phyloP scores from a whole-genome alignment of 1,140 invertebrate genomes.

The Aphis craccivora region DNA sequence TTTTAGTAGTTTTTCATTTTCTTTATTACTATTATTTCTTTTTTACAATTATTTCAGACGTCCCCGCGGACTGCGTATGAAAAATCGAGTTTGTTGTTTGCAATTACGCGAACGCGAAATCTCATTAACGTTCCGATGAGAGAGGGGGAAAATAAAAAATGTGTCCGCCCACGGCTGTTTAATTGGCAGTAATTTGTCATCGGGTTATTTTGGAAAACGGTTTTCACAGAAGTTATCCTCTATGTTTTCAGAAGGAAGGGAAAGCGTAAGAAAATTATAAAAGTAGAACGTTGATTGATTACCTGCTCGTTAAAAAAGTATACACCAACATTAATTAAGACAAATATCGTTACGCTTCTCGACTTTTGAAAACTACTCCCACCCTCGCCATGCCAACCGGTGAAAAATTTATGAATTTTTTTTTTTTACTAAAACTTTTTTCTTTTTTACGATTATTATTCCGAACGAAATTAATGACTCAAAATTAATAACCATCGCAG shows the following conservation, averaged over 20 bases:
- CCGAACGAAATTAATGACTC: slow-evolving; percentile 53
- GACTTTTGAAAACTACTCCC: slow-evolving; percentile 42
- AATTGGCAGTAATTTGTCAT: slow-evolving; percentile 57
- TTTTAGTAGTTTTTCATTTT: neutral
- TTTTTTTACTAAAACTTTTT: slow-evolving; percentile 27
- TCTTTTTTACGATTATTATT: slow-evolving; percentile 58
- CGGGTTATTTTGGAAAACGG: slow-evolving; percentile 41
- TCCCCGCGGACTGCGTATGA: neutral
- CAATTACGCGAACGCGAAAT: slow-evolving; percentile 44
- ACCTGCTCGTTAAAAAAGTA: slow-evolving; percentile 43
- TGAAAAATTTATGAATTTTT: slow-evolving; percentile 9
- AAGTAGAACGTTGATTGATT: slow-evolving; percentile 53
- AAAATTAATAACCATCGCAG: slow-evolving; percentile 56
- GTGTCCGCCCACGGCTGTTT: slow-evolving; percentile 12
- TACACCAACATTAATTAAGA: slow-evolving; percentile 56
- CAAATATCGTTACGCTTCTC: slow-evolving; percentile 53
- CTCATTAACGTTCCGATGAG: neutral
- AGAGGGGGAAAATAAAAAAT: slow-evolving; percentile 37
- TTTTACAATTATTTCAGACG: slow-evolving; percentile 29
- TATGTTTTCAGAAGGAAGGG: neutral
- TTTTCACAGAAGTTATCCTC: slow-evolving; percentile 34
- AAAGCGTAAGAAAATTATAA: slow-evolving; percentile 32
- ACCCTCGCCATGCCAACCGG: neutral
- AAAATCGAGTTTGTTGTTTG: slow-evolving; percentile 36
- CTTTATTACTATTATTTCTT: neutral